Base-by-base conservation (phyloP, 2,888 invertebrate species). In the Trichacis sp. region DNA sequence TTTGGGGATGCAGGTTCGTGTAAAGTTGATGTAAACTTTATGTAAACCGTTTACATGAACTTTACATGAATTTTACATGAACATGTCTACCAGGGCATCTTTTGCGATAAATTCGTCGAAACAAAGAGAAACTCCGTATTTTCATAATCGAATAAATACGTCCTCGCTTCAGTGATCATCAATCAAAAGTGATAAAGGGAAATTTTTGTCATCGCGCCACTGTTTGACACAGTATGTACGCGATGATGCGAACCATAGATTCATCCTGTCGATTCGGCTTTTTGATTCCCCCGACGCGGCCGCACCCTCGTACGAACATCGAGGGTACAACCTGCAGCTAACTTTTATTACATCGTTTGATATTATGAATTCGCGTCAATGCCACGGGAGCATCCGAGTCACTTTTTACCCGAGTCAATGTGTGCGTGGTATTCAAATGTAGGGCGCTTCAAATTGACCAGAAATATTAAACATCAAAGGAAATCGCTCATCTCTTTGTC, bases 271-370 rank as follows among this genome's bases (percentile, higher is more conserved):
- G 50, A 58, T 47, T 56, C 56, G 38, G 43, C 64, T 64, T 66
- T 66, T 69, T 66, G 56, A 61, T 69, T 56, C 58, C 55, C 51
- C 46, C 51, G 57, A 45, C 33, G 29, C 54, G 51, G 40, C 60
- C 58, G 60, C 57, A 60, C 60, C 58, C 64, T 64, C 61, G 46
- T 30, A 45, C 53, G 48, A 47, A 62, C 59, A 69, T 69, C 69
- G 53, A 69, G 64, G 69, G 64, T 57, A 58, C 62, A 52, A 52
- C 51, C 53, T 43, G 45, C 43, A 45, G 53, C 65, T 66, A 60
- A 69, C 66, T 69, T 69, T 69, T 66, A 69, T 69, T 66, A 58
- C 66, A 64, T 61, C 54, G 54, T 59, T 43, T 46, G 42, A 47
- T 55, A 55, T 69, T 57, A 65, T 63, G 69, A 63, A 60, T 65